Percentiles rank a stretch among this genome's conserved stretches.
phyloP scores from a whole-genome alignment of 2,888 invertebrate species.

The Dasysyrphus tricinctus region DNA sequence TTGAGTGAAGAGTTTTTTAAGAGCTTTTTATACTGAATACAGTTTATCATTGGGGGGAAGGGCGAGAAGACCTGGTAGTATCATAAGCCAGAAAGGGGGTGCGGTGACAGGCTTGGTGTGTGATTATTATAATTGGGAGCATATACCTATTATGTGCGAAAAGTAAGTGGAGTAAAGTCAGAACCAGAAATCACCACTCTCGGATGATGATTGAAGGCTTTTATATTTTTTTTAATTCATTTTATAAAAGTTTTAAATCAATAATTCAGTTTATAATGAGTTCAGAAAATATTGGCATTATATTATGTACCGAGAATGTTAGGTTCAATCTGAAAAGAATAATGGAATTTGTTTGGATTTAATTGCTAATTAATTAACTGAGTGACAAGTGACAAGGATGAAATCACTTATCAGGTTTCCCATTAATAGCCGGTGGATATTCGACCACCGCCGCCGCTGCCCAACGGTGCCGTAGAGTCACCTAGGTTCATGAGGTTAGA shows the following conservation, averaged over 20 bases:
- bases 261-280: neutral
- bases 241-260: neutral
- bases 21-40: slow-evolving; percentile 58
- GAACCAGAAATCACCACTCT: neutral
- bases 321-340: neutral
- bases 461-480: too few species aligned
- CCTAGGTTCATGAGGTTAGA: too few species aligned
- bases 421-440: too few species aligned
- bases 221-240: neutral
- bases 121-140: slow-evolving; percentile 12
- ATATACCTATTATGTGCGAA: slow-evolving; percentile 7
- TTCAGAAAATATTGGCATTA: neutral
- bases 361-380: neutral
- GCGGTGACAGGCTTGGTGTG: neutral
- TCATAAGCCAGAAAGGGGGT: neutral
- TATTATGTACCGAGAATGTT: neutral
- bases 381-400: too few species aligned
- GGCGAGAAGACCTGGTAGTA: neutral
- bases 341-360: neutral
- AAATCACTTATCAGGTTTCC: too few species aligned
- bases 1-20: slow-evolving; percentile 53
- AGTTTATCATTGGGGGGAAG: slow-evolving; percentile 40
- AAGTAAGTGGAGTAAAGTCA: slow-evolving; percentile 4
- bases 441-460: too few species aligned
- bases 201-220: neutral